phyloP scores from a whole-genome alignment of 2,888 invertebrate species.

The Matsumyia berberina region DNA sequence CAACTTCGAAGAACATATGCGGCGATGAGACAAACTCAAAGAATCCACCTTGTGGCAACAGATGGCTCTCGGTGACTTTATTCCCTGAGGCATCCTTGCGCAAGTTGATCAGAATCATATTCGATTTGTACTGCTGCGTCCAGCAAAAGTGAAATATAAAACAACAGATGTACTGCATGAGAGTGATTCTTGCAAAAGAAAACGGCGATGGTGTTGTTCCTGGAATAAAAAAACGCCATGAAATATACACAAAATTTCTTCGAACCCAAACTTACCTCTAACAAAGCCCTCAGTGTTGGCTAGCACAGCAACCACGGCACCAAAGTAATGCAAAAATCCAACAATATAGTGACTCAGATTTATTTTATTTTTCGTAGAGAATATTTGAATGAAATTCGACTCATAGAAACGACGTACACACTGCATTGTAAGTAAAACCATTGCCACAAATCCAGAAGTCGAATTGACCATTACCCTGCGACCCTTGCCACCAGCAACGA shows the following conservation, averaged over 20 bases:
- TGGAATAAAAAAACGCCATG: slow-evolving; percentile 47
- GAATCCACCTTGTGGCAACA: slow-evolving; percentile 90
- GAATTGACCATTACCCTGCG: slow-evolving; percentile 82
- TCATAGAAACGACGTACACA: slow-evolving; percentile 91
- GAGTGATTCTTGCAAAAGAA: slow-evolving; percentile 78
- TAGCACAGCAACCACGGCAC: slow-evolving; percentile 87
- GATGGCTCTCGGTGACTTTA: slow-evolving; percentile 89
- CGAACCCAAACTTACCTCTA: slow-evolving; percentile 77
- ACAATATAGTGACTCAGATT: slow-evolving; percentile 91
- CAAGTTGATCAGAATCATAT: slow-evolving; percentile 90
- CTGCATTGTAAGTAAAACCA: slow-evolving; percentile 88
- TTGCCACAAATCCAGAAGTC: slow-evolving; percentile 86
- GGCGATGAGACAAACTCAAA: slow-evolving; percentile 93
- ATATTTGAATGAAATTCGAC: slow-evolving; percentile 91
- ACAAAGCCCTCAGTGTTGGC: slow-evolving; percentile 90
- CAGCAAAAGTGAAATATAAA: slow-evolving; percentile 89
- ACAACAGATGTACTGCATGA: slow-evolving; percentile 84
- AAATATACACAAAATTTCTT: neutral
- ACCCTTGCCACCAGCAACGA: slow-evolving; percentile 83
- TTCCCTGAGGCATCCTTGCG: slow-evolving; percentile 89
- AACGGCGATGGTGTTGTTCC: slow-evolving; percentile 79
- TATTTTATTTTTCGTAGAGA: slow-evolving; percentile 90
- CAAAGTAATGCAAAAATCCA: slow-evolving; percentile 92
- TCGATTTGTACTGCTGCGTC: slow-evolving; percentile 90
- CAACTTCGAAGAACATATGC: slow-evolving; percentile 91